Evolutionary conservation across 2,113 vertebrate species (phyloP).

Genomic region (Cheilinus undulatus): DNA sequence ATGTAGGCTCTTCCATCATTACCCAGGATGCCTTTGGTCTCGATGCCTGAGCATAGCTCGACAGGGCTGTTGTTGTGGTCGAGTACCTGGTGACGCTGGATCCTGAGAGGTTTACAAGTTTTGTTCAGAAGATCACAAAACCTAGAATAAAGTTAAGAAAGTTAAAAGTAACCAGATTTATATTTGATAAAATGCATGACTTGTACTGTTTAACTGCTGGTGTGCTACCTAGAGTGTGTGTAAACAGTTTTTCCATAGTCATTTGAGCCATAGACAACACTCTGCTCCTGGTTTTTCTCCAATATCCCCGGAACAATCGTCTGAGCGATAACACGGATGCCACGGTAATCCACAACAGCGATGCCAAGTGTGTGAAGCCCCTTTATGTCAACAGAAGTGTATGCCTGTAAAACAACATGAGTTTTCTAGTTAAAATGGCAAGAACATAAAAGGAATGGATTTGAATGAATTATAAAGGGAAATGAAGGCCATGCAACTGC

Average conservation of each 20-base stretch:
- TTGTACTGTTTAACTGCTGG: background rate
- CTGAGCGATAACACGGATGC: conserved; percentile 93
- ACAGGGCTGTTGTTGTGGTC: conserved; percentile 88
- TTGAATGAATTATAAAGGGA: no score
- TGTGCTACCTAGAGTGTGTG: conserved; percentile 87
- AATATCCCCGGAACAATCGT: conserved; percentile 95
- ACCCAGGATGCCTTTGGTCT: conserved; percentile 96
- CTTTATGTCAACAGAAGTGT: conserved; percentile 90
- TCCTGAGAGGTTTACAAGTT: conserved; percentile 90
- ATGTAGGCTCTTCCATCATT: conserved; percentile 94
- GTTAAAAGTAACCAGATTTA: background rate
- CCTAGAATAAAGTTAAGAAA: conserved; percentile 41
- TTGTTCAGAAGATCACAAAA: conserved; percentile 92
- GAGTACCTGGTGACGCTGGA: conserved; percentile 91
- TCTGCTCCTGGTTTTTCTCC: conserved; percentile 94
- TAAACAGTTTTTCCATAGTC: conserved; percentile 95
- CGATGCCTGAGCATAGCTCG: conserved; percentile 92
- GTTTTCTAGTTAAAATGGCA: background rate
- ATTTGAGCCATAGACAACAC: conserved; percentile 93
- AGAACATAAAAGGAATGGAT: background rate
- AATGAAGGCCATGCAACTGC: background rate
- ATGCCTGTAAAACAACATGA: conserved; percentile 75
- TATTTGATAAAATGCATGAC: background rate
- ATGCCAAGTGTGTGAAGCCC: conserved; percentile 93
- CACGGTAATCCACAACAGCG: conserved; percentile 93